Percentiles rank a stretch among this genome's conserved stretches.
These are phyloP conservation scores for Malacoctenus gilli DNA, from an alignment of 2,797 vertebrate species.

Conservation along the genomic window DNA sequence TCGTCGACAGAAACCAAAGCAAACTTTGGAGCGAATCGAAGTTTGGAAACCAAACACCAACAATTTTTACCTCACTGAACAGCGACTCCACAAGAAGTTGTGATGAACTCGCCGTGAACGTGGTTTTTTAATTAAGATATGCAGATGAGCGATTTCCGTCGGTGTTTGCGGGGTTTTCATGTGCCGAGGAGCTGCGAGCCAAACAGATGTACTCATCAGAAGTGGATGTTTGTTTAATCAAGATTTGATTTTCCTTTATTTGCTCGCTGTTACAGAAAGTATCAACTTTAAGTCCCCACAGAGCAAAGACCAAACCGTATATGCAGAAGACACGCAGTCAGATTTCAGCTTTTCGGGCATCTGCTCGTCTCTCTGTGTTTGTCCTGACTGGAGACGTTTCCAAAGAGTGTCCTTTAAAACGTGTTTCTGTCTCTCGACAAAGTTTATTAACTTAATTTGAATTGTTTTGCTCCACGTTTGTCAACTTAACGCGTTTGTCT, in stretches of 20 bases:
- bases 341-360: no score
- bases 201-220: conserved; percentile 37
- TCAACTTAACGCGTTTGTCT: no score
- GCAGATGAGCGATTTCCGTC: conserved; percentile 34
- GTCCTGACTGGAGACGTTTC: no score
- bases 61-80: not conserved
- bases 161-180: conserved; percentile 10
- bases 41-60: not conserved
- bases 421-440: no score
- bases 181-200: conserved; percentile 11
- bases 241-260: conserved; percentile 23
- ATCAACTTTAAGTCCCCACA: not conserved
- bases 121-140: conserved; percentile 47
- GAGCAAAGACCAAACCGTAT: no score
- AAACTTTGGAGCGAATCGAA: not conserved
- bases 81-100: conserved; percentile 3
- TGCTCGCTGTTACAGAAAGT: conserved; percentile 1
- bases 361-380: no score
- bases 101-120: conserved; percentile 12
- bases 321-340: no score
- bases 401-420: no score
- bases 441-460: no score
- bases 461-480: no score
- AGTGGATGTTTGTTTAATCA: conserved; percentile 1
- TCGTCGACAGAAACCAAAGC: conserved; percentile 29